phyloP scores from a whole-genome alignment of 2,797 vertebrate genomes.

The Tympanoctomys barrerae region DNA sequence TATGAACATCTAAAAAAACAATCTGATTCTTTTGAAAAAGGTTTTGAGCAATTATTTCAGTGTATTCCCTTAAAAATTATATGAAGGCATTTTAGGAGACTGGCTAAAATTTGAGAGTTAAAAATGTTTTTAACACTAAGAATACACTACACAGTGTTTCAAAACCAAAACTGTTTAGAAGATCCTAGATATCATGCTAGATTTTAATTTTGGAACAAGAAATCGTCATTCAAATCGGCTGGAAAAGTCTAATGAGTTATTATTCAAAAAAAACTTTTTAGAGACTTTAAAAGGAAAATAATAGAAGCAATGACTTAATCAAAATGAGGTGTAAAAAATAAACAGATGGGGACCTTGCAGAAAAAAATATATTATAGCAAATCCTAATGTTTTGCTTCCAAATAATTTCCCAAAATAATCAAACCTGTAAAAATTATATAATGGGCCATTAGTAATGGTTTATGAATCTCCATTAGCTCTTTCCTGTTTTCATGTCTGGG shows the following conservation, averaged over 20 bases:
- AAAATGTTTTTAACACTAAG: slow-evolving; percentile 31
- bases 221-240: slow-evolving; percentile 31
- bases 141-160: slow-evolving; percentile 48
- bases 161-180: slow-evolving; percentile 40
- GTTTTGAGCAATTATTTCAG: slow-evolving; percentile 27
- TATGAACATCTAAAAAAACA: slow-evolving; percentile 10
- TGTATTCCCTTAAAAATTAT: slow-evolving; percentile 18
- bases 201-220: slow-evolving; percentile 53
- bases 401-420: slow-evolving; percentile 74
- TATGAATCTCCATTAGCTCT: background rate
- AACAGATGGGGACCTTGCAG: slow-evolving; percentile 62
- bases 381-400: slow-evolving; percentile 64
- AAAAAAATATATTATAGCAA: slow-evolving; percentile 35
- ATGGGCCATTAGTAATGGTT: slow-evolving; percentile 32
- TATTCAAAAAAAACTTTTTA: slow-evolving; percentile 43
- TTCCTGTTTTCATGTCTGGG: background rate
- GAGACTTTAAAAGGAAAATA: slow-evolving; percentile 62
- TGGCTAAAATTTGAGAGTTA: background rate
- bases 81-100: background rate
- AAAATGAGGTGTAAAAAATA: slow-evolving; percentile 67
- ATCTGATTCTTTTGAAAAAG: slow-evolving; percentile 12
- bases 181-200: background rate
- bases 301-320: slow-evolving; percentile 60
- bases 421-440: slow-evolving; percentile 70
- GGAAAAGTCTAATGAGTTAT: slow-evolving; percentile 64